Conservation (phyloP, 2,888 invertebrate species). For the Plebejus melissa region DNA sequence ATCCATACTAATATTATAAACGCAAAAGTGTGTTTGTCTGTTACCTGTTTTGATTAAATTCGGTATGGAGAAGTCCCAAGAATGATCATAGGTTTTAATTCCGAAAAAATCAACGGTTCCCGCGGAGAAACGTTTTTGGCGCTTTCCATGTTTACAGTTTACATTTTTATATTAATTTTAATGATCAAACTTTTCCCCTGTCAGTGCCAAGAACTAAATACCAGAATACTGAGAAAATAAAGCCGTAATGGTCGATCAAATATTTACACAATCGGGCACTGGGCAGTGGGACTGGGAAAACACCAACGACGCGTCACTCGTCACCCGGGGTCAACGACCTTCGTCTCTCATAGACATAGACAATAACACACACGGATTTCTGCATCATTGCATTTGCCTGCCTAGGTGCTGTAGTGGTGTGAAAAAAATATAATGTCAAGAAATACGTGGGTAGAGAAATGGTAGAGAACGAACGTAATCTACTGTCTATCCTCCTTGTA, state of each 20-base stretch:
- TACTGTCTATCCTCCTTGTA: too few species aligned
- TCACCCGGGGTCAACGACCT: constrained; percentile 64
- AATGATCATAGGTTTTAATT: too few species aligned
- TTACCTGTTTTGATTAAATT: too few species aligned
- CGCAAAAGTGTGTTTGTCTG: too few species aligned
- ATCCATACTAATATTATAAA: too few species aligned
- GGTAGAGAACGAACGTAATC: too few species aligned
- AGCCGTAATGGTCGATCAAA: constrained; percentile 23
- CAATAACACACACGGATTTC: constrained; percentile 30
- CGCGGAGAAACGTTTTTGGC: too few species aligned
- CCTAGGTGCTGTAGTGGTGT: neutral
- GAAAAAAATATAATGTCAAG: neutral
- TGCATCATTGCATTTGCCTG: constrained; percentile 31
- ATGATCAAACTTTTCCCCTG: neutral
- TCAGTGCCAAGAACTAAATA: neutral
- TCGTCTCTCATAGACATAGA: constrained; percentile 46
- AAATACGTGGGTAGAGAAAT: neutral
- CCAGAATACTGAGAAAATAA: neutral
- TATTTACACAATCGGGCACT: constrained; percentile 31
- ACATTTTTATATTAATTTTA: too few species aligned
- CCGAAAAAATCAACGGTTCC: too few species aligned
- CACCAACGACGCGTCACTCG: constrained; percentile 45
- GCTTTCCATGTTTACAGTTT: too few species aligned
- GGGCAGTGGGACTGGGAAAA: constrained; percentile 34
- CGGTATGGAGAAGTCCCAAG: too few species aligned